phyloP scores from a whole-genome alignment of 1,140 invertebrate genomes.

The Drosophila mauritiana region DNA sequence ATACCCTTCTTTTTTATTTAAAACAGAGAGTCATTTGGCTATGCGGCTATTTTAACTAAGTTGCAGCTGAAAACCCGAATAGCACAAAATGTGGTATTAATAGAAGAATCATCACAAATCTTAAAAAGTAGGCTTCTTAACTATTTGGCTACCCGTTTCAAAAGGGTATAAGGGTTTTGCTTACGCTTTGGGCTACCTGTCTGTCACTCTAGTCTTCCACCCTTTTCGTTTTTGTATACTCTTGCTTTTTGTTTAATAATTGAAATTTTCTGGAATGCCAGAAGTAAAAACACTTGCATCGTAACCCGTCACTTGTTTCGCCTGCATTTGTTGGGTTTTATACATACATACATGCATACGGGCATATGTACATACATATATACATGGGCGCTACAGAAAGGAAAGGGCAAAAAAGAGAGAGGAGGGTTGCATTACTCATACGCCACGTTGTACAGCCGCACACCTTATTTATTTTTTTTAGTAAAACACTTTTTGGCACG shows the following conservation, averaged over 20 bases:
- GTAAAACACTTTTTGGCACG: conserved; percentile 27
- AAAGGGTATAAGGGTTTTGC: conserved; percentile 9
- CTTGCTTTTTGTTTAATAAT: conserved; percentile 29
- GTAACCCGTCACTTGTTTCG: conserved; percentile 32
- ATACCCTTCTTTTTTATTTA: background rate
- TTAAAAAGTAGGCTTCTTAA: no score
- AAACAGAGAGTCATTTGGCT: no score
- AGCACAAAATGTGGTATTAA: no score
- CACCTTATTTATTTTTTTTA: conserved; percentile 6
- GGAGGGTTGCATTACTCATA: conserved; percentile 50
- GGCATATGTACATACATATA: background rate
- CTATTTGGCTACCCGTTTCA: background rate
- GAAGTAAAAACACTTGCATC: conserved; percentile 32
- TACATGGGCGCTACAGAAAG: background rate
- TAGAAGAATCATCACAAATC: no score
- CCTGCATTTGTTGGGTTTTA: conserved; percentile 41
- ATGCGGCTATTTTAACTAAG: no score
- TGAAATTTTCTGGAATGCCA: conserved; percentile 37
- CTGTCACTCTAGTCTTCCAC: background rate
- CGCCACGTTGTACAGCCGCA: conserved; percentile 46
- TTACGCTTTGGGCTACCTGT: background rate
- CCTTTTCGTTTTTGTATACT: background rate
- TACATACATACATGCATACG: background rate
- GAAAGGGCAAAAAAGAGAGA: conserved; percentile 8
- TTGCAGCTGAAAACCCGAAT: no score